A percentile compares a stretch with the other conserved stretches of the same genome.
phyloP scores from a whole-genome alignment of 2,113 vertebrate genomes.

The Chaetura pelagica region DNA sequence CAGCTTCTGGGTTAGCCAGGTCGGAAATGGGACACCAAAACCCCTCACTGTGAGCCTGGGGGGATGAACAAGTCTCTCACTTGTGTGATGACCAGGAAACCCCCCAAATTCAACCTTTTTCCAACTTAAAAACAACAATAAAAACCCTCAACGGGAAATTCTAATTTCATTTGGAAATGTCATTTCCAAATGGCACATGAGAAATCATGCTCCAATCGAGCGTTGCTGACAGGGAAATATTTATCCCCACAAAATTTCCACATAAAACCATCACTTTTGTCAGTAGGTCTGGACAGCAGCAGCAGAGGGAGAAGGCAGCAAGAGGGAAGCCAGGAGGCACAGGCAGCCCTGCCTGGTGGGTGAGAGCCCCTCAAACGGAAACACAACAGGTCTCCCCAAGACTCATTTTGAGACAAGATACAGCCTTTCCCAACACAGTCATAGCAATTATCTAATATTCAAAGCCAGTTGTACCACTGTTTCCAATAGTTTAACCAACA shows the following conservation, averaged over 20 bases:
- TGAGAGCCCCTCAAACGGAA: not conserved
- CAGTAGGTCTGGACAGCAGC: not conserved
- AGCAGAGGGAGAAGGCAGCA: not conserved
- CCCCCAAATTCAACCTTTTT: not conserved
- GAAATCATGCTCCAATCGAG: not conserved
- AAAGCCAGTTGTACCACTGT: not conserved
- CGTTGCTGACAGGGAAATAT: constrained; percentile 8
- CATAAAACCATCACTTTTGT: constrained; percentile 10
- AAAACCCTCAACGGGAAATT: not conserved
- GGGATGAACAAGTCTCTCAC: not conserved
- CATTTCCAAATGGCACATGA: constrained; percentile 10
- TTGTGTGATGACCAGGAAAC: not conserved
- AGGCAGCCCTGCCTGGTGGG: not conserved
- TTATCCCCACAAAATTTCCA: constrained; percentile 48
- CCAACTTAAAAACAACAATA: not conserved
- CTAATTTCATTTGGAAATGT: constrained; percentile 11
- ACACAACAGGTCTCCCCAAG: accelerated
- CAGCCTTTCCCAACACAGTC: not conserved
- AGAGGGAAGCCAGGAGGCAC: not conserved
- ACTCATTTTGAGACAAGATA: not conserved
- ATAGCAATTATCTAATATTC: not conserved
- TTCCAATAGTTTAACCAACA: not conserved
- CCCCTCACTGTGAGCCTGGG: not conserved
- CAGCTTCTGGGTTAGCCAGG: not conserved
- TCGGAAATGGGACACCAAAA: not conserved